A percentile compares a stretch with the other conserved stretches of the same genome.
These are phyloP conservation scores for Philotrypesis tridentata DNA, from an alignment of 1,140 invertebrate species.

Conservation along the genomic window DNA sequence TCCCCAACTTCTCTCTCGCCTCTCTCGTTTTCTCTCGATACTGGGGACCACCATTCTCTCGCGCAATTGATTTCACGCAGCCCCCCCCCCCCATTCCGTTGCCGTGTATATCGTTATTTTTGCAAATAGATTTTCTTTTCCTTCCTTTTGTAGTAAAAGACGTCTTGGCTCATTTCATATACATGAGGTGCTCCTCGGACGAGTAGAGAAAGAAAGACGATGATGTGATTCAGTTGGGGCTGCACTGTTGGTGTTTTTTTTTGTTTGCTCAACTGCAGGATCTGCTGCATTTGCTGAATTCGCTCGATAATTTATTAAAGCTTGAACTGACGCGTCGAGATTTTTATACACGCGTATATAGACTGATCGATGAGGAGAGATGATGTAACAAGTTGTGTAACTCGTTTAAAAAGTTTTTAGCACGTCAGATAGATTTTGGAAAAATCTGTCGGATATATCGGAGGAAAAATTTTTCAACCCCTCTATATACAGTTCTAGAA, in stretches of 20 bases:
- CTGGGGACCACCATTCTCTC: neutral
- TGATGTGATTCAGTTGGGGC: neutral
- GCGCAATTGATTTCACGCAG: constrained; percentile 23
- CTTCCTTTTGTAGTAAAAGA: neutral
- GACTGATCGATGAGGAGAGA: neutral
- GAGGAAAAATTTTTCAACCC: neutral
- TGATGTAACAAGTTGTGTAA: neutral
- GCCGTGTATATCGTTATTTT: neutral
- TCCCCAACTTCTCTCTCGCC: neutral
- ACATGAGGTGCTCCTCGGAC: neutral
- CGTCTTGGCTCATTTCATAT: neutral
- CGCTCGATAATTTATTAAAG: too few relatives aligned
- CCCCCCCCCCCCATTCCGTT: neutral
- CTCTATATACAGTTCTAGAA: neutral
- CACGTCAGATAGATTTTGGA: neutral
- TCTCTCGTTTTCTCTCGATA: neutral
- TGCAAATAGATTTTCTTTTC: neutral
- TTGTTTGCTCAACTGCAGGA: neutral
- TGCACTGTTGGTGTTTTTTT: neutral
- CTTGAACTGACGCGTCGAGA: neutral
- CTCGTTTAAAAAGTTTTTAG: neutral
- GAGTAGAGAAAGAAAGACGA: neutral
- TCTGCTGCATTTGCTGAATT: neutral
- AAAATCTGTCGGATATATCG: neutral
- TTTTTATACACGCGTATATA: neutral